phyloP scores from a whole-genome alignment of 2,113 vertebrate species.

The Peromyscus polionotus region DNA sequence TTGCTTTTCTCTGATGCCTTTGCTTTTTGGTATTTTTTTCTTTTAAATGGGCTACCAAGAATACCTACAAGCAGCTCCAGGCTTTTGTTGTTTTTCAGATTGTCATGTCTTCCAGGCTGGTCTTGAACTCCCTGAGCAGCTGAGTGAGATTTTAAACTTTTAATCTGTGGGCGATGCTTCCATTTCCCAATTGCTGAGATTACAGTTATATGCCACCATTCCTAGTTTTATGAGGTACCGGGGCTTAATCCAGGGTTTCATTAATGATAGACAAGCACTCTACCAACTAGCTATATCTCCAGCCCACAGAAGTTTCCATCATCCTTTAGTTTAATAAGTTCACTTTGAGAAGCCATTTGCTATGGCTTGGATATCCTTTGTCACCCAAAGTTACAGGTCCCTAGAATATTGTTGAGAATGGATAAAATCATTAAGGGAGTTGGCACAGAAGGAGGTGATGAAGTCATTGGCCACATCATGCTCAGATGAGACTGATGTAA shows the following conservation, averaged over 20 bases:
- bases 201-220: neutral
- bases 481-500: neutral
- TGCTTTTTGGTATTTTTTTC: neutral
- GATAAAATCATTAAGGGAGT: neutral
- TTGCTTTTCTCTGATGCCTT: neutral
- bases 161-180: neutral
- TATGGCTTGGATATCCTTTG: neutral
- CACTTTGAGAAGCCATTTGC: neutral
- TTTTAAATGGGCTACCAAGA: neutral
- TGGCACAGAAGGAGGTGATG: neutral
- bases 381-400: neutral
- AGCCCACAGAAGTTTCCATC: neutral
- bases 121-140: neutral
- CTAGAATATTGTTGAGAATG: neutral
- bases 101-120: neutral
- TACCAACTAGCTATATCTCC: neutral
- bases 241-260: neutral
- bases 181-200: neutral
- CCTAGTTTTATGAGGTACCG: neutral
- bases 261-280: neutral
- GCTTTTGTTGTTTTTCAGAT: neutral
- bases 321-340: neutral
- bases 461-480: neutral
- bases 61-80: neutral
- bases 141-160: neutral